Conservation (phyloP, 2,113 vertebrate species). For the Oncorhynchus keta region DNA sequence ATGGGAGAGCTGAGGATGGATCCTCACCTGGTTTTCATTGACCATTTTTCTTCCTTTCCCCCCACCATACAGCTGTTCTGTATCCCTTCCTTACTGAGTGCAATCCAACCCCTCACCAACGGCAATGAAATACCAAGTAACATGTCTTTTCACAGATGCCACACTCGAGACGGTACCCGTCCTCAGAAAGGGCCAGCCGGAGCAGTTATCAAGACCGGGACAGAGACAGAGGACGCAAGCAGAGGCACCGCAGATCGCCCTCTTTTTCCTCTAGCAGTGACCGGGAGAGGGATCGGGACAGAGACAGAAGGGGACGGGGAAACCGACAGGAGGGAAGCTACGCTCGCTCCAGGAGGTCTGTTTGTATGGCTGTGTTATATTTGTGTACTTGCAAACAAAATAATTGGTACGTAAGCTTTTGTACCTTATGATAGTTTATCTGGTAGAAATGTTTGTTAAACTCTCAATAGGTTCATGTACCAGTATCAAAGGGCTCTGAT, state of each 20-base stretch:
- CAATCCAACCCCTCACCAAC: not conserved
- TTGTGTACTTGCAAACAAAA: not conserved
- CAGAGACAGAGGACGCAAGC: slow-evolving; percentile 84
- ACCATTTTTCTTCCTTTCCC: not conserved
- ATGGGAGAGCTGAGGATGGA: too few relatives aligned
- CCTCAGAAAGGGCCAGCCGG: slow-evolving; percentile 92
- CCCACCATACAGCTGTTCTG: not conserved
- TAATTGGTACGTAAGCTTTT: not conserved
- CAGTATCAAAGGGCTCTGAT: too few relatives aligned
- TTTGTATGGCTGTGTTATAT: not conserved
- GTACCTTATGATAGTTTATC: not conserved
- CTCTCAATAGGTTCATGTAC: too few relatives aligned
- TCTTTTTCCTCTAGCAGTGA: slow-evolving; percentile 84
- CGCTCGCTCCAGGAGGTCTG: slow-evolving; percentile 73
- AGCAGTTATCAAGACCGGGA: slow-evolving; percentile 84
- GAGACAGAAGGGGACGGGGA: slow-evolving; percentile 60
- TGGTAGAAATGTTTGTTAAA: not conserved
- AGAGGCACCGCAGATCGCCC: slow-evolving; percentile 83
- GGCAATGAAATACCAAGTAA: not conserved
- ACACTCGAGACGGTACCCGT: slow-evolving; percentile 88
- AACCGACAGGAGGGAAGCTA: slow-evolving; percentile 69
- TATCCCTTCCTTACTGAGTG: too few relatives aligned
- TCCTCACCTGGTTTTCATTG: not conserved
- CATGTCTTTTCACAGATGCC: slow-evolving; percentile 80
- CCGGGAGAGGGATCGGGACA: slow-evolving; percentile 59